Evolutionary conservation across 2,797 vertebrate species (phyloP), one percentile per base, ranked within the genome.

Genomic region (Nyctalus aviator): DNA sequence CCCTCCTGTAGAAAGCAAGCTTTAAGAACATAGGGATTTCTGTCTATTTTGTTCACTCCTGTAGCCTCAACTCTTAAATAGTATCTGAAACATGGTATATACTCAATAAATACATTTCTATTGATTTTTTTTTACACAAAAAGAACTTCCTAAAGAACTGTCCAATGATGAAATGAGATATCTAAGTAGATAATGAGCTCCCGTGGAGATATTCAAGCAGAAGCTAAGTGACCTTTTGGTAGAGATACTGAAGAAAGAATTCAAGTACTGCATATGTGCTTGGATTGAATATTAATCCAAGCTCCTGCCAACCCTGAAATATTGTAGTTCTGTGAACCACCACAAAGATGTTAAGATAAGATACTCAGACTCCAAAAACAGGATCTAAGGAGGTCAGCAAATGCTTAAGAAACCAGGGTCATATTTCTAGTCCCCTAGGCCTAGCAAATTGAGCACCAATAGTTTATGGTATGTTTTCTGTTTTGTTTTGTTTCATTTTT

Each of bases 401-500:
- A 79, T 13, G 32, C 71, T 90, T 44, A 64, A 94, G 30, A 93
- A 90, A 75, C 32, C 20, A 72, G 18, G 12, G 27, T 83, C 46
- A 5, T 9, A 25, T 50, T 72, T 68, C 68, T 20, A 87, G 13
- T 57, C 13, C 76, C 72, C 27, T 69, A 0, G 13, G n/a, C 37
- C 82, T 87, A 55, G 27, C 21, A 30, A 86, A 94, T 9, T 41
- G 18, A 77, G 50, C 50, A 66, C 32, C 25, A 66, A 50, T 44
- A 90, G 44, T 41, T 32, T 68, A 32, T 15, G 75, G 15, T 66
- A 68, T 30, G 79, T 13, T 41, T 77, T 79, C 62, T 91, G 53
- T 84, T 94, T 75, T 92, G 37, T 91, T 90, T 76, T 92, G 83
- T 88, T 94, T 91, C 71, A 88, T 88, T 90, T 95, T 93, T 87